These are phyloP conservation scores for Neosalanx taihuensis DNA, from an alignment of 2,797 vertebrate genomes.

Conservation along the genomic window DNA sequence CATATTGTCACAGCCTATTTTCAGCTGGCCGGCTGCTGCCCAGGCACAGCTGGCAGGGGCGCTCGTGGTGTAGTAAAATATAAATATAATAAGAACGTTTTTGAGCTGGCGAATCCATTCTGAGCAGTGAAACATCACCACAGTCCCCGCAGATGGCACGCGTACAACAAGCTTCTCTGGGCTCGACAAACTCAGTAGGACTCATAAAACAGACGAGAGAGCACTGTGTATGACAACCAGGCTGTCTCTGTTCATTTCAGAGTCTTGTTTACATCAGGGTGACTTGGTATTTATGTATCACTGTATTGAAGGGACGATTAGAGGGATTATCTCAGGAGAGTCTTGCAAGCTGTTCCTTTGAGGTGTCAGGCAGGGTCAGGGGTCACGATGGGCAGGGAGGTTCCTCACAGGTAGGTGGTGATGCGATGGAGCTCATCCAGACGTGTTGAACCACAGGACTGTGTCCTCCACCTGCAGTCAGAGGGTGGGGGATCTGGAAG, in stretches of 20 bases:
- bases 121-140: constrained; percentile 85
- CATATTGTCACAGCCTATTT: constrained; percentile 68
- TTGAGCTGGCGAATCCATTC: constrained; percentile 86
- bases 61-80: constrained; percentile 83
- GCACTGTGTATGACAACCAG: constrained; percentile 49
- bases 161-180: constrained; percentile 49
- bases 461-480: constrained; percentile 53
- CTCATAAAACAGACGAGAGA: constrained; percentile 40
- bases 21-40: constrained; percentile 50
- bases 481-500: constrained; percentile 26
- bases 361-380: background rate
- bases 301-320: no score
- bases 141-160: constrained; percentile 80
- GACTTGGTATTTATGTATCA: no score
- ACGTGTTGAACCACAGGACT: constrained; percentile 50
- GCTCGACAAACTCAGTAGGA: constrained; percentile 9
- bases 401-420: constrained; percentile 34
- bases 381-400: background rate
- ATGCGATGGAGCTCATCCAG: constrained; percentile 41
- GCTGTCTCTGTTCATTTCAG: background rate
- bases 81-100: constrained; percentile 88
- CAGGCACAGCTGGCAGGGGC: constrained; percentile 74
- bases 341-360: background rate
- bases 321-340: no score
- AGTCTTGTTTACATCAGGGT: no score